Evolutionary conservation across 2,888 invertebrate species (phyloP).

Genomic region (Miltochrista miniata): DNA sequence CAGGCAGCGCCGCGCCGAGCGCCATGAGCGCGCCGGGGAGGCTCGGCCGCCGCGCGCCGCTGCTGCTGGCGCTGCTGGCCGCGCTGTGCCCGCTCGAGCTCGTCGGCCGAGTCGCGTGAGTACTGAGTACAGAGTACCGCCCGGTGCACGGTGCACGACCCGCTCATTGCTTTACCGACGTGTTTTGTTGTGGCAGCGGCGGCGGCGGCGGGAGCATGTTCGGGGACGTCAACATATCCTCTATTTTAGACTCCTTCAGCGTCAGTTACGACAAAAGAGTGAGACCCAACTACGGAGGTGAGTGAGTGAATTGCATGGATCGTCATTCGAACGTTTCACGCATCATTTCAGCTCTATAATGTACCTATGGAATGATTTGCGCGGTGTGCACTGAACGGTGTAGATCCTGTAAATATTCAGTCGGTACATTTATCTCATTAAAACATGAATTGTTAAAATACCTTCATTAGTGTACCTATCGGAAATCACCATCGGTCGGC

Average conservation of each 20-base stretch:
- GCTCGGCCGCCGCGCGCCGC: constrained; percentile 47
- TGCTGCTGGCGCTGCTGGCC: constrained; percentile 50
- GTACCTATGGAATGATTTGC: too few species aligned
- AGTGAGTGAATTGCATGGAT: constrained; percentile 26
- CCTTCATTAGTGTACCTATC: constrained; percentile 3
- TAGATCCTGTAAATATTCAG: neutral
- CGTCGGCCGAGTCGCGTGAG: constrained; percentile 53
- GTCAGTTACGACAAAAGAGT: constrained; percentile 98
- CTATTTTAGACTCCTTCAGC: constrained; percentile 95
- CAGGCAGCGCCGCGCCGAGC: neutral
- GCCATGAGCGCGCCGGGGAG: constrained; percentile 47
- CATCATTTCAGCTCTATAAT: neutral
- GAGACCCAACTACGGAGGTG: constrained; percentile 98
- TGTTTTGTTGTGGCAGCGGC: constrained; percentile 77
- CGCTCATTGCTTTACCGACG: constrained; percentile 4
- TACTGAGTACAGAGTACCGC: constrained; percentile 17
- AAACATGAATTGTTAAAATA: neutral
- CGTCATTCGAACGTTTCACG: constrained; percentile 5
- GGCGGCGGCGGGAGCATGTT: constrained; percentile 86
- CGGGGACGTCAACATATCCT: constrained; percentile 95
- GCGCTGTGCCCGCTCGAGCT: constrained; percentile 50
- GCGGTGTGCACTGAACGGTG: neutral
- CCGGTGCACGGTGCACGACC: neutral
- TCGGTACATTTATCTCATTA: neutral
- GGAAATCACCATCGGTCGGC: constrained; percentile 13